Evolutionary conservation across 2,888 invertebrate species (phyloP).

Genomic region (Dilophus febrilis): DNA sequence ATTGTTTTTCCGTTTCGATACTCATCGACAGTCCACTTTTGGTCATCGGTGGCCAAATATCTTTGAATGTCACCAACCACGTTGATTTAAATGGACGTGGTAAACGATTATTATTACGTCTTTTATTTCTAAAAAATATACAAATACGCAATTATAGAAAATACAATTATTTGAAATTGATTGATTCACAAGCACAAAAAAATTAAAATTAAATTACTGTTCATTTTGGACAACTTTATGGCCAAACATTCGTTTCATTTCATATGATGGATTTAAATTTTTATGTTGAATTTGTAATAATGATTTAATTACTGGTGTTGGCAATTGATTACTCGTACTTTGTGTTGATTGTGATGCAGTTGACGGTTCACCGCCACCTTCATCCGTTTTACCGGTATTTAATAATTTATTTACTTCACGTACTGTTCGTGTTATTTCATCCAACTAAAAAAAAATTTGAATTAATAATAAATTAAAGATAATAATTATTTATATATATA

Average conservation of each 20-base stretch:
- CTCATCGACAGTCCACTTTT: conserved; percentile 60
- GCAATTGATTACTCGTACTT: conserved; percentile 9
- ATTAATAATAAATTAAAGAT: background rate
- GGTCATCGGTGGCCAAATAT: conserved; percentile 51
- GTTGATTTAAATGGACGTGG: conserved; percentile 41
- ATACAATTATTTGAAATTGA: background rate
- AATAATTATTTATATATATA: background rate
- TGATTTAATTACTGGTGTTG: conserved; percentile 23
- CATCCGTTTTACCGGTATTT: conserved; percentile 32
- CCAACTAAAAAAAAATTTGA: conserved; percentile 26
- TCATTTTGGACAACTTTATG: conserved; percentile 57
- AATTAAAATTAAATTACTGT: conserved; percentile 15
- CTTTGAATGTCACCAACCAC: conserved; percentile 50
- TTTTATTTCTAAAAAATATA: conserved; percentile 31
- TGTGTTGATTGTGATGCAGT: too few relatives aligned
- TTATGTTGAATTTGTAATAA: conserved; percentile 48
- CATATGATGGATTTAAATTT: conserved; percentile 62
- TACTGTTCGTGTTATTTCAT: conserved; percentile 49
- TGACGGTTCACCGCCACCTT: too few relatives aligned
- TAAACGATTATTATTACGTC: conserved; percentile 31
- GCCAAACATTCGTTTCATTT: conserved; percentile 66
- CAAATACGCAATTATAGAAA: conserved; percentile 13
- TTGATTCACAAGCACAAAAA: background rate
- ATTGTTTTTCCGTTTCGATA: conserved; percentile 34
- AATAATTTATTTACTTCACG: conserved; percentile 49